Conservation (phyloP, 1,140 invertebrate genomes). For the Homarus americanus region DNA sequence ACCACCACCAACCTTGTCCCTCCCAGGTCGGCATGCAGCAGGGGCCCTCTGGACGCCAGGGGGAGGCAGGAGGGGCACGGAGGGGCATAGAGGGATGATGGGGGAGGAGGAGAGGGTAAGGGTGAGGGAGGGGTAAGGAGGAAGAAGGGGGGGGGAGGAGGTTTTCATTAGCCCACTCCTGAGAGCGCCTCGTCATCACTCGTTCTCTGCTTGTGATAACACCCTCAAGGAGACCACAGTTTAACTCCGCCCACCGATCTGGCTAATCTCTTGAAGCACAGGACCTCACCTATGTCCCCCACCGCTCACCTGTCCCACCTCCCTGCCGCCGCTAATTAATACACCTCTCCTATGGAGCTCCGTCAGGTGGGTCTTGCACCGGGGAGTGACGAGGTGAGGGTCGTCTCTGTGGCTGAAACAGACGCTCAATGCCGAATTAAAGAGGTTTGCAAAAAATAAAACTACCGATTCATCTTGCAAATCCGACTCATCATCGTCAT, state of each 20-base stretch:
- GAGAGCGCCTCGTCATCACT: constrained; percentile 65
- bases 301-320: not conserved
- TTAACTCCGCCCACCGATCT: constrained; percentile 67
- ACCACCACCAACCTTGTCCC: too few species aligned
- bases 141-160: constrained; percentile 1
- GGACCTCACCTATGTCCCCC: not conserved
- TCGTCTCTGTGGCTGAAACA: not conserved
- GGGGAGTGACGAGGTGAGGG: not conserved
- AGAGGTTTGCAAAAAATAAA: constrained; percentile 57
- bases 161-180: constrained; percentile 69
- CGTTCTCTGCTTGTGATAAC: constrained; percentile 65
- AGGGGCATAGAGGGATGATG: not conserved
- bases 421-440: constrained; percentile 39
- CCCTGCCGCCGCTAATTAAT: not conserved
- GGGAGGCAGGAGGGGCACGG: not conserved
- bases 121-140: not conserved
- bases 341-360: not conserved
- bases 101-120: constrained; percentile 2
- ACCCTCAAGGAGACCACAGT: constrained; percentile 61
- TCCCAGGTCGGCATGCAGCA: not conserved
- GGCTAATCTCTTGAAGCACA: constrained; percentile 52
- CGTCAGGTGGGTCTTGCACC: not conserved
- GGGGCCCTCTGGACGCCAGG: too few species aligned
- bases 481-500: constrained; percentile 47
- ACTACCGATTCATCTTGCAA: constrained; percentile 55